These are phyloP conservation scores for Crossoptilon crossoptilon DNA, from an alignment of 2,797 vertebrate genomes.

Conservation along the genomic window DNA sequence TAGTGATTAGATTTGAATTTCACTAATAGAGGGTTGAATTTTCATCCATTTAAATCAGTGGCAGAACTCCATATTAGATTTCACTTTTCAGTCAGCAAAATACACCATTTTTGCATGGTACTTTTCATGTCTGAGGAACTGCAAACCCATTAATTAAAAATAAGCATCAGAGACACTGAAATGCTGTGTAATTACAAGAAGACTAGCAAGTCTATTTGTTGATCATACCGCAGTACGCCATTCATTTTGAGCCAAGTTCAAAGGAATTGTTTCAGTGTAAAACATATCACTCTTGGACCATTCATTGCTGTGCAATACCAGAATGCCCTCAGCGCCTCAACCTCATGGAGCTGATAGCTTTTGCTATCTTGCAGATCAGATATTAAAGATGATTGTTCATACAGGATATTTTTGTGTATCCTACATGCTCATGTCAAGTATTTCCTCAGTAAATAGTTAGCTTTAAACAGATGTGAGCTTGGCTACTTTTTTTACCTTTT, in stretches of 20 bases:
- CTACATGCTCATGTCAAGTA: background rate
- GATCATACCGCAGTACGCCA: background rate
- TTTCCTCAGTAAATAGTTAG: background rate
- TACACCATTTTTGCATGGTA: background rate
- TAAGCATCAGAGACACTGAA: background rate
- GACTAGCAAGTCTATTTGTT: background rate
- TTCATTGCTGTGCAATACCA: background rate
- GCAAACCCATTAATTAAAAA: background rate
- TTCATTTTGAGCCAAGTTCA: background rate
- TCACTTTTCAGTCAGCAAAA: background rate
- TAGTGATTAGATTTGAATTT: conserved; percentile 15
- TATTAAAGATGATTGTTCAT: background rate
- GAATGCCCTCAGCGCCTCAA: background rate
- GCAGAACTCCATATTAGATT: background rate
- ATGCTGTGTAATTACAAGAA: background rate
- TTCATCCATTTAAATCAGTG: background rate
- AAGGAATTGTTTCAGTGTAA: background rate
- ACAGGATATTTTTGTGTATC: background rate
- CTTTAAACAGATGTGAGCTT: background rate
- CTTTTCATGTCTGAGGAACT: background rate
- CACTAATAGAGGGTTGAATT: background rate
- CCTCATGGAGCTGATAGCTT: background rate
- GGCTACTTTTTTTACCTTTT: background rate
- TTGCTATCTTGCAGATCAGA: background rate
- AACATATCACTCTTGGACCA: background rate